Conservation (phyloP, 2,888 invertebrate species). For the Uropetala carovei region DNA sequence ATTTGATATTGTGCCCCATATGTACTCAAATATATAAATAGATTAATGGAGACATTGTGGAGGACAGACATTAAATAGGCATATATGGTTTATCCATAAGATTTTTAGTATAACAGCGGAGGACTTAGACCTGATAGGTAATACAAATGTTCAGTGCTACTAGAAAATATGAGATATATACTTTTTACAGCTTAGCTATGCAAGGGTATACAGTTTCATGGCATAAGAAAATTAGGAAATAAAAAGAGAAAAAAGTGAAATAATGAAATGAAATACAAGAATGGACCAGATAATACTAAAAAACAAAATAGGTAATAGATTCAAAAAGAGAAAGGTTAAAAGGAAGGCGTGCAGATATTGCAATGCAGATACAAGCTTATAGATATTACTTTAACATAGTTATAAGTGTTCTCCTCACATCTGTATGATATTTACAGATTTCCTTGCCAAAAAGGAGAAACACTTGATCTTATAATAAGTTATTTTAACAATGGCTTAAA, state of each 20-base stretch:
- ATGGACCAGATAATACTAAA: slow-evolving; percentile 40
- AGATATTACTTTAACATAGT: neutral
- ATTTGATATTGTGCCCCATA: slow-evolving; percentile 59
- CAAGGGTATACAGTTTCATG: slow-evolving; percentile 57
- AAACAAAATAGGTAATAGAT: slow-evolving; percentile 21
- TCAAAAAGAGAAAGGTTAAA: slow-evolving; percentile 17
- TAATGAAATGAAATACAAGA: slow-evolving; percentile 29
- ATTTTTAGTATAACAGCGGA: slow-evolving; percentile 58
- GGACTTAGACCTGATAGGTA: slow-evolving; percentile 49
- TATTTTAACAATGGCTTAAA: neutral
- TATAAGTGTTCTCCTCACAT: neutral
- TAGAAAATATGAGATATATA: slow-evolving; percentile 56
- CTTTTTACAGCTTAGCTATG: slow-evolving; percentile 61
- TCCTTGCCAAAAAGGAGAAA: neutral
- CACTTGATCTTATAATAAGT: neutral
- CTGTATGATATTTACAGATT: slow-evolving; percentile 32
- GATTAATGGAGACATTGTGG: slow-evolving; percentile 63
- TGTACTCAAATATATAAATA: slow-evolving; percentile 56
- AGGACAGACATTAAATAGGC: slow-evolving; percentile 64
- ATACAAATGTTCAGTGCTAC: slow-evolving; percentile 58
- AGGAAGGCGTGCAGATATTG: slow-evolving; percentile 61
- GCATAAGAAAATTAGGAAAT: slow-evolving; percentile 41
- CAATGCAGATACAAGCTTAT: slow-evolving; percentile 53
- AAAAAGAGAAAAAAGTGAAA: slow-evolving; percentile 34
- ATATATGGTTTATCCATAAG: slow-evolving; percentile 59